Base-by-base conservation (phyloP, 2,888 invertebrate species). In the Bimastos eiseni region DNA sequence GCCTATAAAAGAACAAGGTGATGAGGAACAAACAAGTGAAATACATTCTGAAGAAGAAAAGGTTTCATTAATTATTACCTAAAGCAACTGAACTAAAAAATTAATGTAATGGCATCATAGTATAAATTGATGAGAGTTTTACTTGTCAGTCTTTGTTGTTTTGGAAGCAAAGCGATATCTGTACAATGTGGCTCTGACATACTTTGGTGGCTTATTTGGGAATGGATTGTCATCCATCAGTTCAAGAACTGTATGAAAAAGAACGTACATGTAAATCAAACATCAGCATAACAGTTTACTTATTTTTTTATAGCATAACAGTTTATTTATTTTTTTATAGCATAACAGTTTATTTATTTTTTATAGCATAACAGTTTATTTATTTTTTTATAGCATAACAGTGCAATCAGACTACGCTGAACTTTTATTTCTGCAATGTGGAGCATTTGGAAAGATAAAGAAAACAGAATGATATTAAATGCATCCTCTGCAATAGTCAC, bases 191-290 rank as follows among this genome's bases (percentile, higher is more conserved):
- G 96, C 97, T 93, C 96, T 95, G 30, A 97, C 95, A 93, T 96
- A 97, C 94, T 96, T 97, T 0, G 97, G 97, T 49, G 97, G 96
- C 92, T 95, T 95, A 83, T 96, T 94, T 1, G 95, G 95, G 93
- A 97, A 97, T 0, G 96, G 96, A 92, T 96, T 96, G 92, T 93
- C 91, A 17, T 90, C 92, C 91, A 95, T 95, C 92, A 95, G 93
- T 44, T 94, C 93, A 41, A 95, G 92, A 17, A 95, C 95, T 94
- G 91, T 41, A 92, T 33, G 15, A 36, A 36, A 37, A 86, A 21
- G 17, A 34, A 86, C 49, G 17, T 13, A 38, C 13, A 83, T 83
- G 21, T 33, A 17, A 33, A 84, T 84, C 2, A 84, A 84, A 84
- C 34, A 37, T 86, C 37, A 24, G 17, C 5, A 17, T 17, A 84